A percentile compares a stretch with the other conserved stretches of the same genome.
phyloP scores from a whole-genome alignment of 2,797 vertebrate genomes.

The Parotocinclus haroldoi region DNA sequence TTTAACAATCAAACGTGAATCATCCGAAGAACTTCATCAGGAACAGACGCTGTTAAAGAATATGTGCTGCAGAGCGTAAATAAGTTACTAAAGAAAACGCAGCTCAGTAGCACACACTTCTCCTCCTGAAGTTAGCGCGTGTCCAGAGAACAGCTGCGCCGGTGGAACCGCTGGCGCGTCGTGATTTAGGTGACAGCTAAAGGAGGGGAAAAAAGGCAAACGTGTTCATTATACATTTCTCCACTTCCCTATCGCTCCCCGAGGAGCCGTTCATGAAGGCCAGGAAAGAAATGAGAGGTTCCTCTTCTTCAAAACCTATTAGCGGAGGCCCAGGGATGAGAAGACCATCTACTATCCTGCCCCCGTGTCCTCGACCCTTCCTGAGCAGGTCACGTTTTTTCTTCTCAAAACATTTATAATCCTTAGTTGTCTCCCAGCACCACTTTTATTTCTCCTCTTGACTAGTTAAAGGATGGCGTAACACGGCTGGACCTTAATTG shows the following conservation, averaged over 20 bases:
- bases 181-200: constrained; percentile 74
- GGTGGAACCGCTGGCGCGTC: constrained; percentile 50
- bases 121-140: constrained; percentile 42
- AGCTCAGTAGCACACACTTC: background rate
- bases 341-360: constrained; percentile 71
- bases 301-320: constrained; percentile 65
- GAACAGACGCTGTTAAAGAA: too few species aligned
- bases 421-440: constrained; percentile 52
- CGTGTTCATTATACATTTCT: constrained; percentile 75
- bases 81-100: constrained; percentile 23
- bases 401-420: constrained; percentile 64
- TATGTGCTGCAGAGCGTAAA: too few species aligned
- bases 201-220: constrained; percentile 65
- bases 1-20: too few species aligned
- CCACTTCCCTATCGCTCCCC: constrained; percentile 73
- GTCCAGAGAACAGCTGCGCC: constrained; percentile 62
- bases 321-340: constrained; percentile 67
- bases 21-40: too few species aligned
- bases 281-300: constrained; percentile 65
- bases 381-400: constrained; percentile 60
- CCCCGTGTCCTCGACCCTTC: constrained; percentile 65
- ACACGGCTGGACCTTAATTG: constrained; percentile 66
- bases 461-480: constrained; percentile 53
- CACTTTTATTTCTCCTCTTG: constrained; percentile 59
- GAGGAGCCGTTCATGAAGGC: constrained; percentile 65